Evolutionary conservation across 2,113 vertebrate species (phyloP), one percentile per base, ranked within the genome.

Genomic region (Brachyistius frenatus): DNA sequence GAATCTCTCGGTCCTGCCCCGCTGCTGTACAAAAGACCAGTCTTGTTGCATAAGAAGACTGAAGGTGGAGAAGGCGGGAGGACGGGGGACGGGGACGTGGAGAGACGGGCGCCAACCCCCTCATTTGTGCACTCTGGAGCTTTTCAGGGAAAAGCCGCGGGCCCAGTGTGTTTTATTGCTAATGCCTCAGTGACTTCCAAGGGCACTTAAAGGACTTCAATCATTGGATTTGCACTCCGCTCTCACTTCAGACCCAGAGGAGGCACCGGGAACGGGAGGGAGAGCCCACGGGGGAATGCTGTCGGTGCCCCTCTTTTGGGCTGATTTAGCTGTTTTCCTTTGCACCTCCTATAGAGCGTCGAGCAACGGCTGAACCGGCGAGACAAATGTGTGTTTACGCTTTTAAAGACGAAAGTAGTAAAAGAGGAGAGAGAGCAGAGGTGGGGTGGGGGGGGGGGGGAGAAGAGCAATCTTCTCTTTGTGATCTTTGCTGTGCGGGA

Each of bases 261-360:
- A 83, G 89, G 85, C 87, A 83, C 72, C 67, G 50, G 72, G 32
- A 80, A 60, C 10, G 69, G 72, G 57, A 61, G 61, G 78, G 74
- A 57, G 67, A 56, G 63, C 67, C 72, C 81, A 63, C 9, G 23
- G 61, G 81, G 68, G 52, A 87, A 82, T 73, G 86, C 57, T 76
- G 63, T 83, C 55, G 79, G 79, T 70, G 78, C 77, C 69, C 72
- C 61, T 87, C 52, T 83, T 23, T 77, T 63, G 56, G 70, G 79
- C 81, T 92, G 92, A 94, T 94, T 94, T 93, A 94, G 90, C 68
- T 72, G 85, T 86, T 93, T 92, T 92, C 84, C 32, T 58, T 57
- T 69, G 54, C 37, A 50, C 71, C 62, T 76, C 80, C 87, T 71
- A 77, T 80, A 78, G 80, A 78, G 69, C 53, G 33, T 83, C 75